Percentiles rank a stretch among this genome's conserved stretches.
phyloP scores from a whole-genome alignment of 2,113 vertebrate species.

The Pterophyllum scalare region DNA sequence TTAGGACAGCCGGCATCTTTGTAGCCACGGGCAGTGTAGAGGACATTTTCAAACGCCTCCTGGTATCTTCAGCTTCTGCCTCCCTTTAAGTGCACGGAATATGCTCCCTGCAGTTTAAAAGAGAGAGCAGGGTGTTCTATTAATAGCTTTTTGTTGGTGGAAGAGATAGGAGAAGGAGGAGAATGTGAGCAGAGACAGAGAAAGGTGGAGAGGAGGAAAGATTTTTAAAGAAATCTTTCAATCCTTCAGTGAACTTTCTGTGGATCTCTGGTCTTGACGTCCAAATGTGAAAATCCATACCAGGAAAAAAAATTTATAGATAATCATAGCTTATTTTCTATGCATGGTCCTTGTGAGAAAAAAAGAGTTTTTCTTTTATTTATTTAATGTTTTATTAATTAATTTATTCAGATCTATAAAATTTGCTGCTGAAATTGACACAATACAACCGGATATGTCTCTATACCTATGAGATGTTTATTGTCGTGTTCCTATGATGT shows the following conservation, averaged over 20 bases:
- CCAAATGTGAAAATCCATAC: background rate
- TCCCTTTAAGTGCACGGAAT: conserved; percentile 64
- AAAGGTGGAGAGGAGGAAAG: conserved; percentile 26
- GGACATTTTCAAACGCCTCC: conserved; percentile 70
- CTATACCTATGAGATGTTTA: background rate
- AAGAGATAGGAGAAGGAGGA: conserved; percentile 42
- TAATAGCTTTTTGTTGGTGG: conserved; percentile 74
- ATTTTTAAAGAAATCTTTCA: conserved; percentile 15
- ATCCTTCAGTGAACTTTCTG: conserved; percentile 27
- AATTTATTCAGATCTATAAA: background rate
- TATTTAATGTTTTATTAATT: background rate
- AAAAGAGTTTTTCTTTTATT: background rate
- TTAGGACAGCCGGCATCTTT: conserved; percentile 63
- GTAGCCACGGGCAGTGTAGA: conserved; percentile 57
- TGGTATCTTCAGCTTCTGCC: conserved; percentile 65
- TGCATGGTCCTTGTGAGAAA: background rate
- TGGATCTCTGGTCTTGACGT: background rate
- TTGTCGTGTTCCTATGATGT: background rate
- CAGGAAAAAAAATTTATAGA: background rate
- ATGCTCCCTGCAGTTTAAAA: conserved; percentile 68
- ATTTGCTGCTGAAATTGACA: background rate
- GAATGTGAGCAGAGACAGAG: conserved; percentile 51
- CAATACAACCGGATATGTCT: background rate
- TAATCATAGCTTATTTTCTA: background rate
- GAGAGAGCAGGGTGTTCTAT: conserved; percentile 67